Evolutionary conservation across 2,797 vertebrate genomes (phyloP).

Genomic region (Coendou prehensilis): DNA sequence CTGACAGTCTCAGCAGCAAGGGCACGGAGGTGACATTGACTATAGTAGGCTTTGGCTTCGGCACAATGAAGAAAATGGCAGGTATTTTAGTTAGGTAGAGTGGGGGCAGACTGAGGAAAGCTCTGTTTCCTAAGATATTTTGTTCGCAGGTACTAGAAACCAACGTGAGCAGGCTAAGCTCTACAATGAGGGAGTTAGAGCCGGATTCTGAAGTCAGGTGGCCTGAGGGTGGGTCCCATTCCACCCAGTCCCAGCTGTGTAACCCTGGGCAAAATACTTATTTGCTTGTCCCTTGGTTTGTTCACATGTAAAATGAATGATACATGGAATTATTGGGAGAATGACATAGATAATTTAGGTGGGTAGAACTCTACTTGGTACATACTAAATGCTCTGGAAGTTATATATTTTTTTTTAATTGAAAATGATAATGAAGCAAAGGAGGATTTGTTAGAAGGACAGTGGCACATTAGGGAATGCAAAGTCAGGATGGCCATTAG

Average conservation of each 20-base stretch:
- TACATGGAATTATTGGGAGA: background rate
- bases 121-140: background rate
- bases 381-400: background rate
- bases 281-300: background rate
- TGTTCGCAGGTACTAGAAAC: background rate
- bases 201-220: background rate
- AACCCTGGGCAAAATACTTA: background rate
- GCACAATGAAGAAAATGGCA: background rate
- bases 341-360: background rate
- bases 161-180: background rate
- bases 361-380: background rate
- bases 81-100: background rate
- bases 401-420: background rate
- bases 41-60: background rate
- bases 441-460: background rate
- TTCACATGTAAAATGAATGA: constrained; percentile 13
- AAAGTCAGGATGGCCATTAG: background rate
- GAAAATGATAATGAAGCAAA: background rate
- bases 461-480: background rate
- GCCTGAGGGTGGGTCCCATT: background rate
- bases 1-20: background rate
- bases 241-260: background rate
- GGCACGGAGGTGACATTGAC: background rate
- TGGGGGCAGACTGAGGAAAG: background rate
- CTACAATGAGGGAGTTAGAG: background rate